Evolutionary conservation across 2,113 vertebrate species (phyloP).

Genomic region (Prionailurus bengalensis): DNA sequence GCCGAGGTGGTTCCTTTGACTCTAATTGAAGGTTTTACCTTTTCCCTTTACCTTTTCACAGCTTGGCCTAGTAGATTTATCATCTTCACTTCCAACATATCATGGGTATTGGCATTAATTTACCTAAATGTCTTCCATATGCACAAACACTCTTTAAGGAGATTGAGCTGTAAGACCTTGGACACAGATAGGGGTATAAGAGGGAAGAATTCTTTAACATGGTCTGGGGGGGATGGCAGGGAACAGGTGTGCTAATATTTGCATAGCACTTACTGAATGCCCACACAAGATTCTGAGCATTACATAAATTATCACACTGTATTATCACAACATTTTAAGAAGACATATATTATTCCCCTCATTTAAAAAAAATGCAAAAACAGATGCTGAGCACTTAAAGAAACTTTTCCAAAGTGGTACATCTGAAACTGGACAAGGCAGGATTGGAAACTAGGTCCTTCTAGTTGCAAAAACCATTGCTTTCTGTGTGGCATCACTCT

Average conservation of each 20-base stretch:
- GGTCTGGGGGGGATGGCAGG: neutral
- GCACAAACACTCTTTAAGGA: neutral
- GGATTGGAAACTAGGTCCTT: neutral
- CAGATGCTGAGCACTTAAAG: neutral
- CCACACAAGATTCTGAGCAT: neutral
- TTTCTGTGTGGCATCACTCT: neutral
- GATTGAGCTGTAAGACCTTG: neutral
- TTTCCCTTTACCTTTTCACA: neutral
- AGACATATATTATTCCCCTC: neutral
- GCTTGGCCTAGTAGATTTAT: neutral
- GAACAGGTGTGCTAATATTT: neutral
- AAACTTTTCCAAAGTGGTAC: neutral
- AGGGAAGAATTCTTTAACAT: neutral
- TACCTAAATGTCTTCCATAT: neutral
- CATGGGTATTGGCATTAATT: neutral
- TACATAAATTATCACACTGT: neutral
- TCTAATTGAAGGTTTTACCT: constrained; percentile 27
- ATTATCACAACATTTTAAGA: constrained; percentile 16
- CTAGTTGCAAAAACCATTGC: neutral
- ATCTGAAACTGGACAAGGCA: neutral
- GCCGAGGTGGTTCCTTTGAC: neutral
- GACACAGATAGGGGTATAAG: neutral
- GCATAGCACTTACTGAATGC: neutral
- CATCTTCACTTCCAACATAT: neutral
- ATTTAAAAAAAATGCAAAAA: constrained; percentile 20